These are phyloP conservation scores for Belgica antarctica DNA, from an alignment of 2,888 invertebrate species.

Conservation along the genomic window DNA sequence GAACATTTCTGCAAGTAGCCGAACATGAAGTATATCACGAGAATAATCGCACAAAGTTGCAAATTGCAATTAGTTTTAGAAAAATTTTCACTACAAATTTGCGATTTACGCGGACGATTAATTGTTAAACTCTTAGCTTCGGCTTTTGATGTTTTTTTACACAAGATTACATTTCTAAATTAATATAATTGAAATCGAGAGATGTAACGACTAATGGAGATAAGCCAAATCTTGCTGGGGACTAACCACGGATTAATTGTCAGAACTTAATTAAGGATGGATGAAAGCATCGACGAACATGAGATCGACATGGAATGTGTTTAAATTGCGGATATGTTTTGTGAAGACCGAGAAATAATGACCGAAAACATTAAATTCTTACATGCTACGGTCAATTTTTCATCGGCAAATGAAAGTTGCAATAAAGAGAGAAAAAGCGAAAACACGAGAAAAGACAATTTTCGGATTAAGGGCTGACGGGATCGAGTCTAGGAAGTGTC, in stretches of 20 bases:
- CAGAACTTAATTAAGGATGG: conserved; percentile 1
- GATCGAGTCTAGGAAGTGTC: no score
- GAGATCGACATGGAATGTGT: conserved; percentile 13
- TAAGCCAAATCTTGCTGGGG: neutral
- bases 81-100: neutral
- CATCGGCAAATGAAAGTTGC: neutral
- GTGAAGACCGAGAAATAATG: neutral
- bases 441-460: no score
- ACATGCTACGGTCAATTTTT: conserved; percentile 23
- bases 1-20: neutral
- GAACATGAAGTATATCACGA: no score
- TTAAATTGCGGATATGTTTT: conserved; percentile 21
- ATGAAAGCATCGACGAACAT: neutral
- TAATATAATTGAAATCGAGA: neutral
- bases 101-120: neutral
- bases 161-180: neutral
- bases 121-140: neutral
- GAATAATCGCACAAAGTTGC: neutral
- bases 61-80: conserved; percentile 5
- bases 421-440: no score
- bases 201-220: conserved; percentile 16
- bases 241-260: neutral
- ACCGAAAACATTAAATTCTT: conserved; percentile 6
- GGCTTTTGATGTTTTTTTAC: conserved; percentile 2
- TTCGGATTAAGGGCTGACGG: no score